Percentiles rank a stretch among this genome's conserved stretches.
phyloP scores from a whole-genome alignment of 2,888 invertebrate genomes.

The Orthosia gracilis region DNA sequence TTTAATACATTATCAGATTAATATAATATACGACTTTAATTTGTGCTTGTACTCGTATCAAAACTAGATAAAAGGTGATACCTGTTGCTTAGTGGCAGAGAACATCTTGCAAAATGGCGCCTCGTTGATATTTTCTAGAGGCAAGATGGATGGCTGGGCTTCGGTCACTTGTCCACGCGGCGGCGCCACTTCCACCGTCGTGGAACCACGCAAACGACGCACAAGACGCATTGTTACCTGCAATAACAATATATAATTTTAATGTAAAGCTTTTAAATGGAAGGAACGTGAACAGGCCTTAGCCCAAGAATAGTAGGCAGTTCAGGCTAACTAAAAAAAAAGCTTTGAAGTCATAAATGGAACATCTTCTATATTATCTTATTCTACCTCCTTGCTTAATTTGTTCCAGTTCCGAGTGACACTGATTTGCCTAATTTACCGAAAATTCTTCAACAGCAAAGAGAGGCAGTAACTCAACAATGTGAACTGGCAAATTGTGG shows the following conservation, averaged over 20 bases:
- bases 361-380: too few species aligned
- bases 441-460: too few species aligned
- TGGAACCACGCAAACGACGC: constrained; percentile 94
- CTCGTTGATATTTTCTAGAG: constrained; percentile 83
- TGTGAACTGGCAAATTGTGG: too few species aligned
- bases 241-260: constrained; percentile 11
- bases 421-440: too few species aligned
- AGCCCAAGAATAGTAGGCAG: neutral
- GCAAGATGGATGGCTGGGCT: constrained; percentile 73
- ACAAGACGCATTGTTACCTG: constrained; percentile 94
- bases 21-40: neutral
- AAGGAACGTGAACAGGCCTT: neutral
- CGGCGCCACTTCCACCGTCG: constrained; percentile 92
- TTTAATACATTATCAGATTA: neutral
- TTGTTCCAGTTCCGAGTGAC: too few species aligned
- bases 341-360: neutral
- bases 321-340: neutral
- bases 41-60: neutral
- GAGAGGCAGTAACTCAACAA: too few species aligned
- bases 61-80: constrained; percentile 70
- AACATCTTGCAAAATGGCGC: constrained; percentile 95
- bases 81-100: constrained; percentile 93
- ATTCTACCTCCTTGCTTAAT: too few species aligned
- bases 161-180: constrained; percentile 90
- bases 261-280: neutral